phyloP scores from a whole-genome alignment of 2,797 vertebrate species.

The Ptychadena robeensis region DNA sequence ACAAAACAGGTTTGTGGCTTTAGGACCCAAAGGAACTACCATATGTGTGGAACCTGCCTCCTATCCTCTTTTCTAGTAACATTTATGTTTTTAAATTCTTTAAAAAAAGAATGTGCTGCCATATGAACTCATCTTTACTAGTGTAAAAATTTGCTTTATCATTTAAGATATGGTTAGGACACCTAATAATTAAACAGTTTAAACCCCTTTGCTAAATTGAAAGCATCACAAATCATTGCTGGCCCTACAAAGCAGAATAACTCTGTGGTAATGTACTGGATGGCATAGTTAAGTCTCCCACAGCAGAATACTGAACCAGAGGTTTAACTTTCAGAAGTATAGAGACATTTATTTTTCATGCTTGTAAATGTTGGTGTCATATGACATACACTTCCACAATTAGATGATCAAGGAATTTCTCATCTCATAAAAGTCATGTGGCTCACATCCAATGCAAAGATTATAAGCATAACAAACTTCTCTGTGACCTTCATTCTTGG shows the following conservation, averaged over 20 bases:
- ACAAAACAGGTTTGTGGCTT: too few relatives aligned
- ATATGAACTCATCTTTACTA: background rate
- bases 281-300: background rate
- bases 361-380: background rate
- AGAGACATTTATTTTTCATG: background rate
- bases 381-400: background rate
- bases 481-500: background rate
- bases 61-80: too few relatives aligned
- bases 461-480: background rate
- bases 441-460: background rate
- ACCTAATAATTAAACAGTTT: too few relatives aligned
- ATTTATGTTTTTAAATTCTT: too few relatives aligned
- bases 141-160: too few relatives aligned
- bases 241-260: too few relatives aligned
- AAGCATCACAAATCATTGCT: background rate
- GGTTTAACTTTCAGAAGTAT: background rate
- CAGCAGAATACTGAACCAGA: background rate
- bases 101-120: too few relatives aligned
- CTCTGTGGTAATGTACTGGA: background rate
- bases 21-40: too few relatives aligned
- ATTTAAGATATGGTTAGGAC: background rate
- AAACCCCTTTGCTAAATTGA: background rate
- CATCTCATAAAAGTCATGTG: slow-evolving; percentile 15
- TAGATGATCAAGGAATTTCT: background rate
- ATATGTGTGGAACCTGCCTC: too few relatives aligned